Conservation (phyloP, 2,797 vertebrate species). For the Botia almorhae region DNA sequence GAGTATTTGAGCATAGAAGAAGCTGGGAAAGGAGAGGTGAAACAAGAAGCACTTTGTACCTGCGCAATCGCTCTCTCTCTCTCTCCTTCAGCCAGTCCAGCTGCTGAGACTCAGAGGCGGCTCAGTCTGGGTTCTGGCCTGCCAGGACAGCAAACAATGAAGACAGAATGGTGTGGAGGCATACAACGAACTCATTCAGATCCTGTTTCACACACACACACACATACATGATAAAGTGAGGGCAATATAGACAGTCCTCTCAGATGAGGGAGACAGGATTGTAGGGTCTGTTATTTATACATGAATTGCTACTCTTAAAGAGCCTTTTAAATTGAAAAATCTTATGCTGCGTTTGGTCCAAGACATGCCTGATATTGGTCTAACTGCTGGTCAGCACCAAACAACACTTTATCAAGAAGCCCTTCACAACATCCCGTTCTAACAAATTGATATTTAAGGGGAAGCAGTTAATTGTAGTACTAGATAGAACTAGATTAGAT, state of each 20-base stretch:
- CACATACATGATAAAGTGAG: constrained; percentile 56
- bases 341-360: constrained; percentile 11
- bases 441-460: too few relatives aligned
- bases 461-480: too few relatives aligned
- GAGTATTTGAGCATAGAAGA: constrained; percentile 44
- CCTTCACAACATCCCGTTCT: too few relatives aligned
- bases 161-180: constrained; percentile 52
- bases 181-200: constrained; percentile 60
- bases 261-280: constrained; percentile 16
- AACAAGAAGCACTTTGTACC: constrained; percentile 63
- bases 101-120: constrained; percentile 44
- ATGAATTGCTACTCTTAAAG: too few relatives aligned
- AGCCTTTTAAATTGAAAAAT: background rate
- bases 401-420: too few relatives aligned
- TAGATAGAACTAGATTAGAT: too few relatives aligned
- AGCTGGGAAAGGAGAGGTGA: constrained; percentile 41
- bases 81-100: constrained; percentile 44
- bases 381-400: too few relatives aligned
- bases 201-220: constrained; percentile 51
- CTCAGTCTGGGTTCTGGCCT: constrained; percentile 52
- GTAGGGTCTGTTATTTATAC: background rate
- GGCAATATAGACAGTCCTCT: constrained; percentile 48
- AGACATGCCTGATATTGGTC: too few relatives aligned
- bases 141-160: constrained; percentile 58
- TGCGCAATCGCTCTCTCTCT: constrained; percentile 22